These are phyloP conservation scores for Parnassius mnemosyne DNA, from an alignment of 2,888 invertebrate species.

Conservation along the genomic window DNA sequence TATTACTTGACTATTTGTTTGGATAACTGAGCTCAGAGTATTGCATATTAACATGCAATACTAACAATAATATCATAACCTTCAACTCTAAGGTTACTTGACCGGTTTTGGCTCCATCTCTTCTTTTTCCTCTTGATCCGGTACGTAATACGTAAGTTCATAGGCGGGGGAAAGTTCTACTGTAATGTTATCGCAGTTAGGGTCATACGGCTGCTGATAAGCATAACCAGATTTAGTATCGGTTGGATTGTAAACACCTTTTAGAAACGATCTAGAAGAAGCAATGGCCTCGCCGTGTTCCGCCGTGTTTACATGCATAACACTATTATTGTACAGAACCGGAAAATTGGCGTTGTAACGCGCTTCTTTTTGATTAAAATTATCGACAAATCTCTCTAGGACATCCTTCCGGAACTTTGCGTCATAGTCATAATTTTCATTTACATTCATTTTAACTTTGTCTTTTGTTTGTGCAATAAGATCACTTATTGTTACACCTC, in stretches of 20 bases:
- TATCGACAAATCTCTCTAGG: slow-evolving; percentile 59
- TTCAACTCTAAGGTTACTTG: slow-evolving; percentile 33
- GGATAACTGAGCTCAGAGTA: not conserved
- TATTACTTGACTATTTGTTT: not conserved
- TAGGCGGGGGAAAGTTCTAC: slow-evolving; percentile 67
- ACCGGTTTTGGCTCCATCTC: slow-evolving; percentile 40
- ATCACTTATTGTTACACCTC: slow-evolving; percentile 41
- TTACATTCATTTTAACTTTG: slow-evolving; percentile 32
- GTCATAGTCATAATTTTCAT: slow-evolving; percentile 58
- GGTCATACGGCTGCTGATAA: slow-evolving; percentile 41
- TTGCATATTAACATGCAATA: slow-evolving; percentile 43
- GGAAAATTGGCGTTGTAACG: slow-evolving; percentile 63
- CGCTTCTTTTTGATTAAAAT: slow-evolving; percentile 64
- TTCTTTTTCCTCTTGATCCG: slow-evolving; percentile 64
- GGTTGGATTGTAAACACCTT: slow-evolving; percentile 44
- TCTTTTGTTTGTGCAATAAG: slow-evolving; percentile 28
- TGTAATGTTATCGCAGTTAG: slow-evolving; percentile 52
- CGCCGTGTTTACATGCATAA: slow-evolving; percentile 47
- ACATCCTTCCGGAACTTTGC: slow-evolving; percentile 55
- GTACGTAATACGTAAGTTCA: slow-evolving; percentile 70
- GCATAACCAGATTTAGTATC: slow-evolving; percentile 14
- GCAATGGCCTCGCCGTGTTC: slow-evolving; percentile 42
- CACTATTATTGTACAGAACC: slow-evolving; percentile 61
- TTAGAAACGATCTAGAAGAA: slow-evolving; percentile 57
- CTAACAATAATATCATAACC: not conserved